Evolutionary conservation across 1,140 invertebrate genomes (phyloP).

Genomic region (Anthonomus grandis): DNA sequence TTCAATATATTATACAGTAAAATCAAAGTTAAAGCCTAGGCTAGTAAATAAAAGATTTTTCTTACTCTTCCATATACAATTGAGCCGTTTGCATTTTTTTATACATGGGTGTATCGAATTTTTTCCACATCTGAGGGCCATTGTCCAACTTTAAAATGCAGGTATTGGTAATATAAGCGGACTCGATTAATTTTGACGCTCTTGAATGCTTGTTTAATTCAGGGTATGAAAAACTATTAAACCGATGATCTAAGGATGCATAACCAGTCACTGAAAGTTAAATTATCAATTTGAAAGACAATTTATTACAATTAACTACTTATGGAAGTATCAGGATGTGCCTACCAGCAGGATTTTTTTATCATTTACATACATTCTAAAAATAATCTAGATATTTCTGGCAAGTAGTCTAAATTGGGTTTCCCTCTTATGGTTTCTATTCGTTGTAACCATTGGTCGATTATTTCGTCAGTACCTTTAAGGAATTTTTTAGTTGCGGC

Average conservation of each 20-base stretch:
- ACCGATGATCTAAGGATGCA: constrained; percentile 63
- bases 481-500: constrained; percentile 67
- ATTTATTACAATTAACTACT: too few relatives aligned
- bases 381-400: constrained; percentile 68
- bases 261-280: constrained; percentile 66
- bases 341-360: too few relatives aligned
- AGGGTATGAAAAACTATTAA: constrained; percentile 60
- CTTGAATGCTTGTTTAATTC: constrained; percentile 59
- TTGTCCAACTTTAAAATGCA: constrained; percentile 73
- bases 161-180: constrained; percentile 69
- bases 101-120: constrained; percentile 70
- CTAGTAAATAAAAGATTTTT: too few relatives aligned
- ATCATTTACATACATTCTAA: constrained; percentile 68
- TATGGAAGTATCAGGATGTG: too few relatives aligned
- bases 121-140: constrained; percentile 68
- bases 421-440: constrained; percentile 35
- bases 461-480: constrained; percentile 58
- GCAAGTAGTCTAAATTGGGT: constrained; percentile 60
- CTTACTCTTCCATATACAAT: constrained; percentile 71
- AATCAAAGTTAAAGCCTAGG: constrained; percentile 5
- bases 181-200: constrained; percentile 65
- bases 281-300: constrained; percentile 2
- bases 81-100: constrained; percentile 67
- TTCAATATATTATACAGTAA: neutral
- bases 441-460: constrained; percentile 55